Conservation (phyloP, 2,113 vertebrate genomes). For the Petrocephalus zakoni region DNA sequence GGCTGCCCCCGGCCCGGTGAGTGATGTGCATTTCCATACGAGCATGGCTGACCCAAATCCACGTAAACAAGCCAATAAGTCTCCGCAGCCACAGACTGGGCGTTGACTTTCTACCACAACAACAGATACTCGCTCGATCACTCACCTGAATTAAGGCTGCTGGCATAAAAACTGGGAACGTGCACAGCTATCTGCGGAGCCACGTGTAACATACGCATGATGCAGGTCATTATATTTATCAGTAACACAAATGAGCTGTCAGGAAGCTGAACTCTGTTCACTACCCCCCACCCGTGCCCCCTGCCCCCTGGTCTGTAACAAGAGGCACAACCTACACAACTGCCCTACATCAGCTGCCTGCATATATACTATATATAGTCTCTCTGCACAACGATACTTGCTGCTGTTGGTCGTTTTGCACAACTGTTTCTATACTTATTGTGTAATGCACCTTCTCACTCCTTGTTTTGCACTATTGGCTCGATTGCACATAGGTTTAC, state of each 20-base stretch:
- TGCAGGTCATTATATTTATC: background rate
- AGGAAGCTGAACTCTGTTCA: no score
- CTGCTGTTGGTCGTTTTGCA: no score
- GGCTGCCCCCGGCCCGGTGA: background rate
- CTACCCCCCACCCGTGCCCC: no score
- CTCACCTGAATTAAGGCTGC: background rate
- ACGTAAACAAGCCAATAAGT: background rate
- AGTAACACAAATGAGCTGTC: background rate
- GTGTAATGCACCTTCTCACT: no score
- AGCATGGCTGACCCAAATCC: background rate
- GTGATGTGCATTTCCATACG: background rate
- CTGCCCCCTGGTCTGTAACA: no score
- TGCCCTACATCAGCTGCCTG: no score
- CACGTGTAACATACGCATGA: background rate
- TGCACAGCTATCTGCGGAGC: background rate
- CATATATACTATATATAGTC: no score
- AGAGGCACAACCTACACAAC: no score
- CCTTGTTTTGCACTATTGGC: no score
- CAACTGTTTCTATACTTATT: no score
- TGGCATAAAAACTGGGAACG: background rate
- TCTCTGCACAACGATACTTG: no score
- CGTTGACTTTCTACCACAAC: background rate
- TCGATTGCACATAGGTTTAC: no score
- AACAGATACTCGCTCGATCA: background rate
- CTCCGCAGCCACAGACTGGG: background rate